Percentiles rank a stretch among this genome's conserved stretches.
These are phyloP conservation scores for Hypsopygia costalis DNA, from an alignment of 2,888 invertebrate species.

Conservation along the genomic window DNA sequence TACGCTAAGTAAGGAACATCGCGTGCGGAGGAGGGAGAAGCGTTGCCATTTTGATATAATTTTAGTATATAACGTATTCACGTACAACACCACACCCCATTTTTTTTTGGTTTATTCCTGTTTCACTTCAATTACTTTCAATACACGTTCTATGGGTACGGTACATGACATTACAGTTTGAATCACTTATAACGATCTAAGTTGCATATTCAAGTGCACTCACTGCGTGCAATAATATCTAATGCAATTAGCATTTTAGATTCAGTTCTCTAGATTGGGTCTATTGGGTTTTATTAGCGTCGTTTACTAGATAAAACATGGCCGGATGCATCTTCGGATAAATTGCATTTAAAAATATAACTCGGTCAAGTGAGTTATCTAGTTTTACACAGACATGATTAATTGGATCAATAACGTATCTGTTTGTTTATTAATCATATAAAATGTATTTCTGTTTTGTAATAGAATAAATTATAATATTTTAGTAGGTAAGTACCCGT, in stretches of 20 bases:
- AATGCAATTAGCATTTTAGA: conserved; percentile 16
- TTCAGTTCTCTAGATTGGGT: conserved; percentile 11
- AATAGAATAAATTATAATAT: too few relatives aligned
- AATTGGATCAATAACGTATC: background rate
- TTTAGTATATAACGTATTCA: too few relatives aligned
- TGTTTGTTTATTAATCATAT: background rate
- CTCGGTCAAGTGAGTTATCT: conserved; percentile 43
- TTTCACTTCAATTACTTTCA: background rate
- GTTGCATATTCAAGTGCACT: conserved; percentile 16
- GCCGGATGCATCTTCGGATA: conserved; percentile 4
- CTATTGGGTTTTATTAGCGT: conserved; percentile 2
- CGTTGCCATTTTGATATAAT: too few relatives aligned
- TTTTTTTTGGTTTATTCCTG: too few relatives aligned
- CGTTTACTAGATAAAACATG: background rate
- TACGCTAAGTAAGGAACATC: too few relatives aligned
- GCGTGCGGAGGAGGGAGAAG: too few relatives aligned
- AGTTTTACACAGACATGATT: conserved; percentile 25
- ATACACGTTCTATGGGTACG: background rate
- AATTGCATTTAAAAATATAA: conserved; percentile 35
- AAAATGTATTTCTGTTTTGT: too few relatives aligned
- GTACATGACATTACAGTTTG: background rate
- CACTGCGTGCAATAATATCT: conserved; percentile 14
- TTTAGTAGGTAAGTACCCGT: too few relatives aligned
- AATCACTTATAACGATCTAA: background rate
- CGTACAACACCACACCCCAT: too few relatives aligned